phyloP scores from a whole-genome alignment of 1,140 invertebrate genomes.

The Ips nitidus region DNA sequence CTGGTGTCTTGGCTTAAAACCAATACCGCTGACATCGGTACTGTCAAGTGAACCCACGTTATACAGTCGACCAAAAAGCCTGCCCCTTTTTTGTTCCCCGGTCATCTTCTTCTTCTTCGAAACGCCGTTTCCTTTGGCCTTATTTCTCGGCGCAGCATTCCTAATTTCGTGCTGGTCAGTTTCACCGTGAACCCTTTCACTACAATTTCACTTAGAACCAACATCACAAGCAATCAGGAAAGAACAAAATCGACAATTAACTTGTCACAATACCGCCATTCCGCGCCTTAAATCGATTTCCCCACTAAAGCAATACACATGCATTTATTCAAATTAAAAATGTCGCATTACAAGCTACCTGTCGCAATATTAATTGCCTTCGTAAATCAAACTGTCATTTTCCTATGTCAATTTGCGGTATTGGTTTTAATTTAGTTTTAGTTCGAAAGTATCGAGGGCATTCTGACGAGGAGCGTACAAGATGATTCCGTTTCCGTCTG shows the following conservation, averaged over 20 bases:
- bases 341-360: conserved; percentile 11
- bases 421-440: conserved; percentile 7
- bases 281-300: conserved; percentile 9
- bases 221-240: neutral
- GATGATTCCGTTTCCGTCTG: no score
- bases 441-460: neutral
- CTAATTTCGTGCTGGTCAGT: neutral
- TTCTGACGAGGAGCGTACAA: neutral
- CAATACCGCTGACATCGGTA: conserved; percentile 43
- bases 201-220: neutral
- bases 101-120: conserved; percentile 8
- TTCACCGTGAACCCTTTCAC: neutral
- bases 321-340: conserved; percentile 14
- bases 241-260: neutral
- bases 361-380: conserved; percentile 10
- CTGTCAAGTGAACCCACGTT: conserved; percentile 44
- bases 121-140: conserved; percentile 9
- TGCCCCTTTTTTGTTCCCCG: conserved; percentile 11
- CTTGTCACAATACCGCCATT: conserved; percentile 15
- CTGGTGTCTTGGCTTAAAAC: conserved; percentile 39
- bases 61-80: conserved; percentile 21
- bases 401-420: neutral
- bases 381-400: conserved; percentile 4
- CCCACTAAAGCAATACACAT: neutral
- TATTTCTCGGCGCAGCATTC: conserved; percentile 7